Evolutionary conservation across 1,140 invertebrate genomes (phyloP), one percentile per base, ranked within the genome.

Genomic region (Papilio helenus): DNA sequence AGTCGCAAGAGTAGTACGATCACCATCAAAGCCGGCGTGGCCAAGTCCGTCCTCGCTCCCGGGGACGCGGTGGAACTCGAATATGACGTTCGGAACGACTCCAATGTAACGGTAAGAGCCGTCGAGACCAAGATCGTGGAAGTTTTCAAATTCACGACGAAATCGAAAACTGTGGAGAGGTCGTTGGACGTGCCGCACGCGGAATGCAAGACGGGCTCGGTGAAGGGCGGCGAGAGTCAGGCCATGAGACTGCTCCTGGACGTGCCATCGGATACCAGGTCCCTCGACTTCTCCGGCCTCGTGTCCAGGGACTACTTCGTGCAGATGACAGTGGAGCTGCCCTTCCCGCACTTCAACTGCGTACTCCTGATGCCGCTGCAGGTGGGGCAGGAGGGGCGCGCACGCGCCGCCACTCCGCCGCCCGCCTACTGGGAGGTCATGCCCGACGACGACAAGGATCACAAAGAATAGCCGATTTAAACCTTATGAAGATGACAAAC

Each of bases 1-100:
- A 80, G 81, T 5, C 80, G 76, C 9, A 87, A 82, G 79, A 49
- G 76, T 0, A 84, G 79, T 18, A 72, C 76, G 16, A 82, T 89
- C 0, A 82, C 81, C 5, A 83, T 89, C 20, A 87, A 87, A 80
- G 86, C 82, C 5, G 79, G 79, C 12, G 82, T 89, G 9, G 20
- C 77, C 0, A 86, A 82, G 26, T 87, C 84, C 8, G 83, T 86
- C 0, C 68, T 88, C 65, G 29, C 55, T 18, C 80, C 82, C 3
- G 87, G 86, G 20, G 86, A 84, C 8, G 83, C 80, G 44, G 77
- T 88, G 5, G 51, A 80, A 14, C 58, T 89, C 1, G 73, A 85
- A 18, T 88, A 86, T 51, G 86, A 86, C 83, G 80, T 89, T 1
- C 10, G 14, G 2, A 89, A 89, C 77, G 76, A 85, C 68, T 87